Evolutionary conservation across 2,888 invertebrate genomes (phyloP), one percentile per base, ranked within the genome.

Genomic region (Parapristionchus giblindavisi): DNA sequence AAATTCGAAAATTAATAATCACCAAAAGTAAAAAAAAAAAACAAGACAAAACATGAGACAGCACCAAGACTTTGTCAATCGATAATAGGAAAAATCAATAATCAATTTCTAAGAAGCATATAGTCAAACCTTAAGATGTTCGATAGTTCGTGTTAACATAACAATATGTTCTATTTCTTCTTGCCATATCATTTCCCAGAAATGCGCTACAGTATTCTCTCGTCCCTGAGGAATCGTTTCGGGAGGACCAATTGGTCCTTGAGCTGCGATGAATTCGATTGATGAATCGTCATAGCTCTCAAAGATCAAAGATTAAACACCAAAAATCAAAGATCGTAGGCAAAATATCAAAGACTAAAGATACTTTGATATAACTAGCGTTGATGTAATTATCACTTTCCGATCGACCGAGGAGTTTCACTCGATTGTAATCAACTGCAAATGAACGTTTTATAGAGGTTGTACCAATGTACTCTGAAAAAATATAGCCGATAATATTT

Each of bases 131-230:
- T 77, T 76, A 48, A 70, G 61, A 17, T 79, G 76, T 52, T 84
- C 81, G 32, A 76, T 56, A 60, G 78, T 77, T 38, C 81, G 75
- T n/a, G 83, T 84, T 11, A 87, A 76, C 83, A 84, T 85, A 14
- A 87, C 81, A 38, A 87, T 78, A 36, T 81, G 81, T 24, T 81
- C 78, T 14, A 83, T 79, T 11, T 80, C 66, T 58, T 84, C 80
- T 75, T 87, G 81, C 81, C 83, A 82, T 11, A 85, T 76, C 85
- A 87, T 84, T 48, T 77, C 70, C 87, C 87, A 87, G 76, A 87
- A 87, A 75, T 87, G 83, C 52, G 77, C 75, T 51, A 81, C 76
- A 3, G 79, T 85, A n/a, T 60, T 60, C 36, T 51, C 66, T 66
- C 66, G 43, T 29, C 63, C 68, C 48, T 68, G 48, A 21, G 48